Evolutionary conservation across 1,140 invertebrate species (phyloP).

Genomic region (Choristoneura fumiferana): DNA sequence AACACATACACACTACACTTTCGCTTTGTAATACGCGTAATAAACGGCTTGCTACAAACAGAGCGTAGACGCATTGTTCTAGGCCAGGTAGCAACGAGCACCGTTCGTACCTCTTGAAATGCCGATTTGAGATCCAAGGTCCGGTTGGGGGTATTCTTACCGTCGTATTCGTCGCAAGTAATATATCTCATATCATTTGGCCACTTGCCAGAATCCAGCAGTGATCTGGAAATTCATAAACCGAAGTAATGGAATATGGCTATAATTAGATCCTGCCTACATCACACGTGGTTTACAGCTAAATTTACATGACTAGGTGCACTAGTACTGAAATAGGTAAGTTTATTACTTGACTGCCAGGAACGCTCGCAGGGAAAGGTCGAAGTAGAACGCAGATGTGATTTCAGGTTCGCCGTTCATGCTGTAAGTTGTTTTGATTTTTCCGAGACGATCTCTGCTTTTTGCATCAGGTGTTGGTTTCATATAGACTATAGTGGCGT

Average conservation of each 20-base stretch:
- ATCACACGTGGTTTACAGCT: constrained; percentile 41
- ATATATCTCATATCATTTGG: constrained; percentile 84
- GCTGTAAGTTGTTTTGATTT: constrained; percentile 84
- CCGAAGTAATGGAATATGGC: constrained; percentile 56
- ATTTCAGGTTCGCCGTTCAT: constrained; percentile 85
- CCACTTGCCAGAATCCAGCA: constrained; percentile 83
- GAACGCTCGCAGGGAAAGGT: constrained; percentile 86
- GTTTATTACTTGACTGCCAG: constrained; percentile 84
- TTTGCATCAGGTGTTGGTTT: constrained; percentile 81
- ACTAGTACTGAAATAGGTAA: constrained; percentile 42
- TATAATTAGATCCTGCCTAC: constrained; percentile 62
- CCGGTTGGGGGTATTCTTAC: constrained; percentile 83
- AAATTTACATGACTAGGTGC: constrained; percentile 38
- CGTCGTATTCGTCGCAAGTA: constrained; percentile 87
- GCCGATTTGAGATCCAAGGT: constrained; percentile 80
- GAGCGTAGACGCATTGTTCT: neutral
- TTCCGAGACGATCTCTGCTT: constrained; percentile 81
- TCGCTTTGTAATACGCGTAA: neutral
- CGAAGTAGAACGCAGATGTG: constrained; percentile 91
- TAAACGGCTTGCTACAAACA: neutral
- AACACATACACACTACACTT: too few relatives aligned
- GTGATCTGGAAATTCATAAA: constrained; percentile 72
- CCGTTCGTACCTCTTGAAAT: constrained; percentile 73
- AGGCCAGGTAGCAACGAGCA: neutral
- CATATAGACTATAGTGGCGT: constrained; percentile 84